These are phyloP conservation scores for Pseudorasbora parva DNA, from an alignment of 2,113 vertebrate species.

Conservation along the genomic window DNA sequence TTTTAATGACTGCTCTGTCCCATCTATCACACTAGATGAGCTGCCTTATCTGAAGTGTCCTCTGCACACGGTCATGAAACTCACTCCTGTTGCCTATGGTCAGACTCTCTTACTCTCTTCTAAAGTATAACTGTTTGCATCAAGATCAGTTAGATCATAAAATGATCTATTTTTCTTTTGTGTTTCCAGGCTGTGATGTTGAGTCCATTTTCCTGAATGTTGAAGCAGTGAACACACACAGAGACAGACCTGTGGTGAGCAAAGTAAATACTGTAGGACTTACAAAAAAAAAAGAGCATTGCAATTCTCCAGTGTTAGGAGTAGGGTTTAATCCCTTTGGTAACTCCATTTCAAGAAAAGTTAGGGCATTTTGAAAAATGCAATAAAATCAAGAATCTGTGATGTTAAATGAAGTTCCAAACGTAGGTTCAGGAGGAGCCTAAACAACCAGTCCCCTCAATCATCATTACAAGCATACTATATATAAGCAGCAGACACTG, in stretches of 20 bases:
- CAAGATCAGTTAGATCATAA: background rate
- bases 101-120: constrained; percentile 41
- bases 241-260: constrained; percentile 83
- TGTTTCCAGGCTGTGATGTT: constrained; percentile 83
- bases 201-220: constrained; percentile 88
- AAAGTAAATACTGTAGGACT: background rate
- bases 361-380: too few species aligned
- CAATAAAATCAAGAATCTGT: too few species aligned
- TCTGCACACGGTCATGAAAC: constrained; percentile 75
- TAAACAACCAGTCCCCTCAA: too few species aligned
- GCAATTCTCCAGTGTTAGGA: background rate
- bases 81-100: constrained; percentile 79
- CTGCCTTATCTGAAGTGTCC: constrained; percentile 78
- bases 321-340: background rate
- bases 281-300: background rate
- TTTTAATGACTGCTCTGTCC: too few species aligned
- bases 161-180: background rate
- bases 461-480: too few species aligned
- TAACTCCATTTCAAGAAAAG: background rate
- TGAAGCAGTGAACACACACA: constrained; percentile 90
- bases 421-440: too few species aligned
- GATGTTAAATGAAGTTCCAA: too few species aligned
- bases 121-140: background rate
- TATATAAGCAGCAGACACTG: too few species aligned
- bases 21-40: constrained; percentile 64